Percentiles rank a stretch among this genome's conserved stretches.
Evolutionary conservation across 2,797 vertebrate genomes (phyloP).

Genomic region (Adrianichthys oophorus): DNA sequence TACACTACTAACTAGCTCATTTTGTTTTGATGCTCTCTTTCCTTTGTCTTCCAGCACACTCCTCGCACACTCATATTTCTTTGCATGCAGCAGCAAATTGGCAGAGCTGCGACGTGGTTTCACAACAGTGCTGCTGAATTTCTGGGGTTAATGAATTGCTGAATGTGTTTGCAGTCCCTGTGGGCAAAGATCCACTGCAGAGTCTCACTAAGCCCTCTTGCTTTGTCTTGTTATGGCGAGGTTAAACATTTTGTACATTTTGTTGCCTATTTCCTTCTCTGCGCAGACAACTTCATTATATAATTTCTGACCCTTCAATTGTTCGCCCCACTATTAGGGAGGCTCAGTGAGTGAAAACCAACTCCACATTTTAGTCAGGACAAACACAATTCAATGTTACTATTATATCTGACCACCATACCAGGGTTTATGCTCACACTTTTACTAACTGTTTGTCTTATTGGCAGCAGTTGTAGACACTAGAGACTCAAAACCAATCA

Average conservation of each 20-base stretch:
- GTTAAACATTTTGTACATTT: slow-evolving; percentile 80
- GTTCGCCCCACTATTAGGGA: slow-evolving; percentile 51
- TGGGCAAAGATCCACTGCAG: slow-evolving; percentile 66
- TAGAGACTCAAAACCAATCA: no score
- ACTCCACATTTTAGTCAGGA: slow-evolving; percentile 15
- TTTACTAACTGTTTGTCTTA: no score
- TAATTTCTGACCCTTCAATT: slow-evolving; percentile 57
- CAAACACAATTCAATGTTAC: slow-evolving; percentile 10
- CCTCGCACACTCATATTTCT: slow-evolving; percentile 48
- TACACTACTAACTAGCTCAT: slow-evolving; percentile 61
- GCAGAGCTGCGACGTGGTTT: slow-evolving; percentile 63
- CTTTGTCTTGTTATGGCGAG: slow-evolving; percentile 75
- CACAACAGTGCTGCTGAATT: slow-evolving; percentile 61
- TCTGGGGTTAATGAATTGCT: slow-evolving; percentile 76
- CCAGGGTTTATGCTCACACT: no score
- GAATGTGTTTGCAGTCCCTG: slow-evolving; percentile 71
- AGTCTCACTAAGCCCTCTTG: slow-evolving; percentile 62
- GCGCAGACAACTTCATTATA: slow-evolving; percentile 67
- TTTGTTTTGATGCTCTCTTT: slow-evolving; percentile 44
- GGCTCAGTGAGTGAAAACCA: slow-evolving; percentile 28
- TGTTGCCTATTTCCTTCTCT: slow-evolving; percentile 63
- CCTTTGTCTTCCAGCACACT: slow-evolving; percentile 28
- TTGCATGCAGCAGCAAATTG: slow-evolving; percentile 63
- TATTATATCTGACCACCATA: no score
- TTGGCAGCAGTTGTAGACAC: no score